Conservation (phyloP, 2,113 vertebrate genomes). For the Trichomycterus rosablanca region DNA sequence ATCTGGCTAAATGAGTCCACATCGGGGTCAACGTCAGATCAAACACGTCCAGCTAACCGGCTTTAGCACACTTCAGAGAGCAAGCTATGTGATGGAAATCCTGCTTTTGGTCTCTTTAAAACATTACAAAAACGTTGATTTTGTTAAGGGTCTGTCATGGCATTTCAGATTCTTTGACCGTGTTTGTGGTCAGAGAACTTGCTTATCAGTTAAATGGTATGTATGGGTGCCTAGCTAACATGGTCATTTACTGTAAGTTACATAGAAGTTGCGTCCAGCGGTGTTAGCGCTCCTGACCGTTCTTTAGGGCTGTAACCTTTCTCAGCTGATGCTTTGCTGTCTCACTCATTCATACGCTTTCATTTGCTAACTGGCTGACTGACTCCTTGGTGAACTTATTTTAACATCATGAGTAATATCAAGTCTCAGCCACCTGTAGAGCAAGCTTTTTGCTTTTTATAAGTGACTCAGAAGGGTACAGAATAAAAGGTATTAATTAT, state of each 20-base stretch:
- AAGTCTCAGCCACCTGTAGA: no score
- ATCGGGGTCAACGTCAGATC: conserved; percentile 31
- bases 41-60: conserved; percentile 37
- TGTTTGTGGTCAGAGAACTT: neutral
- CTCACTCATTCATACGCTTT: no score
- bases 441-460: no score
- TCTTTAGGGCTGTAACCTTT: no score
- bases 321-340: no score
- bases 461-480: no score
- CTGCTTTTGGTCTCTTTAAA: conserved; percentile 3
- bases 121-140: neutral
- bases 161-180: neutral
- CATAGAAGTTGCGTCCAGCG: no score
- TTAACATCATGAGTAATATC: no score
- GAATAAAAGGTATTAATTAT: no score
- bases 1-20: conserved; percentile 31
- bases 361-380: no score
- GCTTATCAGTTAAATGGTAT: neutral
- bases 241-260: neutral
- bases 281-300: no score
- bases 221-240: neutral
- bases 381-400: no score
- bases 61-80: conserved; percentile 37
- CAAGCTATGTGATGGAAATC: conserved; percentile 8
- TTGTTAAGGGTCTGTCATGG: neutral